Evolutionary conservation across 2,113 vertebrate genomes (phyloP).

Genomic region (Rhinoptilus africanus): DNA sequence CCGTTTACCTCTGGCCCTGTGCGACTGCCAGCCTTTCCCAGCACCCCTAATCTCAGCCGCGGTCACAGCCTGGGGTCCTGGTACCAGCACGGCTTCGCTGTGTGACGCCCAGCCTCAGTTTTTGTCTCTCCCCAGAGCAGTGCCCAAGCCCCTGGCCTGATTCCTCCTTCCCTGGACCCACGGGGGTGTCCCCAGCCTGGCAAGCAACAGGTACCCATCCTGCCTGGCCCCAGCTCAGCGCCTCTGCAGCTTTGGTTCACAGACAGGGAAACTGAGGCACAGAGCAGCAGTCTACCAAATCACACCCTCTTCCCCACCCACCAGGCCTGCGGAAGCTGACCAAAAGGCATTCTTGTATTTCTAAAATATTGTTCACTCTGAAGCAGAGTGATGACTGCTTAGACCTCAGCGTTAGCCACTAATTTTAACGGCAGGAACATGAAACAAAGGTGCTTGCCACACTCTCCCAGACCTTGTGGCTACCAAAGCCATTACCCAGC

Average conservation of each 20-base stretch:
- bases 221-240: neutral
- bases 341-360: neutral
- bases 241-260: neutral
- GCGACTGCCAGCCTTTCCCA: neutral
- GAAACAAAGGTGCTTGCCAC: neutral
- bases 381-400: neutral
- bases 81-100: rapidly evolving
- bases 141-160: rapidly evolving
- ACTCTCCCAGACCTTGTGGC: neutral
- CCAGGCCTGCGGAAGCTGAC: rapidly evolving
- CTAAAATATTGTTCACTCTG: neutral
- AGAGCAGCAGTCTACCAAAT: neutral
- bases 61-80: neutral
- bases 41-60: neutral
- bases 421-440: neutral
- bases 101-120: neutral
- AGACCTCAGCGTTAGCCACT: neutral
- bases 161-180: neutral
- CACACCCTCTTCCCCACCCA: rapidly evolving
- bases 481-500: neutral
- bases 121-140: neutral
- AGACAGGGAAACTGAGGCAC: neutral
- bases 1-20: constrained; percentile 39
- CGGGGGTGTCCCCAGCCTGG: neutral
- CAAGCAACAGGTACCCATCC: neutral